phyloP scores from a whole-genome alignment of 1,140 invertebrate genomes.

The Pseudomyrmex flavicornis region DNA sequence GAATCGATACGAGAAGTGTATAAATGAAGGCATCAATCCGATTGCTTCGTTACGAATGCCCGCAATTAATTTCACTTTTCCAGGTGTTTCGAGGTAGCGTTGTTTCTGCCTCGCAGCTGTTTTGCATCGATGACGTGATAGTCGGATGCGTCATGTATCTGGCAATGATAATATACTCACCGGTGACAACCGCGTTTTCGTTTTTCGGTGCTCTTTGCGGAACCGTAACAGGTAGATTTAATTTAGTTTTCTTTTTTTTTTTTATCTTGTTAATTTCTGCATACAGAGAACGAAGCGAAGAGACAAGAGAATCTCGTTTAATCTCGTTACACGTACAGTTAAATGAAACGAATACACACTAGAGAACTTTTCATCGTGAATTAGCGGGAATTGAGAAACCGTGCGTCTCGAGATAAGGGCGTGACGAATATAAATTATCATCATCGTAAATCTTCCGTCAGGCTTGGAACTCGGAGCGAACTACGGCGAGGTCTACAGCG shows the following conservation, averaged over 20 bases:
- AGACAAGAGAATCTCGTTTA: neutral
- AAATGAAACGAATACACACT: neutral
- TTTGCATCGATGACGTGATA: slow-evolving; percentile 78
- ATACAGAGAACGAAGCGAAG: neutral
- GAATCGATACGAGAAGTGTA: neutral
- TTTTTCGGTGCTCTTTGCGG: slow-evolving; percentile 81
- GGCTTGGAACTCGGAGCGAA: slow-evolving; percentile 76
- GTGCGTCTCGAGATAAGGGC: neutral
- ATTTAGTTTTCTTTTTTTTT: slow-evolving; percentile 56
- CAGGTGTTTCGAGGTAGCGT: slow-evolving; percentile 82
- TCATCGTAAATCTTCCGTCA: slow-evolving; percentile 3
- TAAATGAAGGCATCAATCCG: slow-evolving; percentile 29
- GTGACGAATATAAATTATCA: neutral
- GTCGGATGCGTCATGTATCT: slow-evolving; percentile 82
- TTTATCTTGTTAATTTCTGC: neutral
- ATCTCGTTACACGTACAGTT: neutral
- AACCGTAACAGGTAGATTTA: slow-evolving; percentile 77
- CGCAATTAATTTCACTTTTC: slow-evolving; percentile 54
- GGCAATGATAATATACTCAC: slow-evolving; percentile 83
- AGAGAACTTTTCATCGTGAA: neutral
- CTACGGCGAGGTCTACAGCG: slow-evolving; percentile 77
- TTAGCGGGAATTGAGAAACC: slow-evolving; percentile 30
- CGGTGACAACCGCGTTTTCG: slow-evolving; percentile 79
- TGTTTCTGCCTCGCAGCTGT: slow-evolving; percentile 82
- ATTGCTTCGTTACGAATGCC: neutral